These are phyloP conservation scores for Drusus annulatus DNA, from an alignment of 1,140 invertebrate species.

Conservation along the genomic window DNA sequence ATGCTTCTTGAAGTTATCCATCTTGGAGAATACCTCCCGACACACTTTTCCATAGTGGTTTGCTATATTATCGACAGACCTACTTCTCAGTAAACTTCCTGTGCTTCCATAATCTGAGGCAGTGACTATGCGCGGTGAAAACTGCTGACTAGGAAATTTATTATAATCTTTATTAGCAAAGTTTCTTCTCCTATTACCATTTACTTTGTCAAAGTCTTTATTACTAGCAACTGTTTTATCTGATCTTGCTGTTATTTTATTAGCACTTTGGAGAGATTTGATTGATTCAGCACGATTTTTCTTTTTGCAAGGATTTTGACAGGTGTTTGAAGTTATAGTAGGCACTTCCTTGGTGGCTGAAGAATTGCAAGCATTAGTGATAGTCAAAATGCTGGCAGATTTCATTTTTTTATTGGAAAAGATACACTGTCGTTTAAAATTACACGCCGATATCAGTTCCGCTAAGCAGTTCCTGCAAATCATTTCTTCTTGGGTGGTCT, in stretches of 20 bases:
- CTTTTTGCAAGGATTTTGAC: too few species aligned
- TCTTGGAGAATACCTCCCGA: slow-evolving; percentile 24
- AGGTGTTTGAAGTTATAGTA: too few species aligned
- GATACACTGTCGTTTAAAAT: slow-evolving; percentile 34
- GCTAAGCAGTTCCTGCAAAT: slow-evolving; percentile 25
- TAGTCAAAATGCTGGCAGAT: background rate
- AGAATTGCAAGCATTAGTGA: slow-evolving; percentile 1
- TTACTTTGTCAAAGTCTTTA: too few species aligned
- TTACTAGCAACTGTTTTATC: too few species aligned
- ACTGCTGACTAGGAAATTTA: background rate
- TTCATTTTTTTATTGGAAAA: slow-evolving; percentile 15
- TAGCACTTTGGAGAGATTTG: background rate
- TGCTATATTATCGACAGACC: slow-evolving; percentile 23
- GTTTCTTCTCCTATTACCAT: too few species aligned
- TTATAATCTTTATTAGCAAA: slow-evolving; percentile 2
- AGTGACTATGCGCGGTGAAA: background rate
- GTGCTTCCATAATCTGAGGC: background rate
- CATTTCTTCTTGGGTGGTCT: slow-evolving; percentile 13
- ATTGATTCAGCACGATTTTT: background rate
- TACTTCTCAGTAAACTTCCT: background rate
- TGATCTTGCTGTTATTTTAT: background rate
- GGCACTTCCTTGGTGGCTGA: too few species aligned
- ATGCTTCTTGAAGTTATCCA: slow-evolving; percentile 13
- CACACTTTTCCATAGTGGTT: slow-evolving; percentile 22
- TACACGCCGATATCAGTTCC: slow-evolving; percentile 20